Evolutionary conservation across 2,888 invertebrate genomes (phyloP).

Genomic region (Eristalis pertinax): DNA sequence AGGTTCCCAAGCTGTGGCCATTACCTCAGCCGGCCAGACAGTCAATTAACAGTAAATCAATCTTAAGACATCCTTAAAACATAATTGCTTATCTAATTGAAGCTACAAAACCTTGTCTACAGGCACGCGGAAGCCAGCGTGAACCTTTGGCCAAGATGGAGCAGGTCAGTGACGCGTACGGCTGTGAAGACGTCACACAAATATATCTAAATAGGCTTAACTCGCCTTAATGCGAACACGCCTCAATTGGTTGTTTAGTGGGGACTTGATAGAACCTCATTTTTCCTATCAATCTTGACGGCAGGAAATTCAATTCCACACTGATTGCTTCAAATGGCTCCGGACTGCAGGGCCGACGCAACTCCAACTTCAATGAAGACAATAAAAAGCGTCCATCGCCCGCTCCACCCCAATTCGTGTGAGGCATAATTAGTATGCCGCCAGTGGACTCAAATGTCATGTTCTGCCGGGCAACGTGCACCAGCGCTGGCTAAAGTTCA

Average conservation of each 20-base stretch:
- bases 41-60: too few relatives aligned
- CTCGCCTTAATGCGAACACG: not conserved
- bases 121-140: not conserved
- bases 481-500: conserved; percentile 36
- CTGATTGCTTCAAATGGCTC: conserved; percentile 51
- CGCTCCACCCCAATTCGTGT: conserved; percentile 56
- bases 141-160: not conserved
- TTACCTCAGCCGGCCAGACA: too few relatives aligned
- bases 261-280: conserved; percentile 10
- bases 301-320: conserved; percentile 58
- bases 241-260: not conserved
- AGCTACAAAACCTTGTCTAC: not conserved
- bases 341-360: conserved; percentile 3
- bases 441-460: conserved; percentile 57
- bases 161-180: not conserved
- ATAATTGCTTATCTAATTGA: too few relatives aligned
- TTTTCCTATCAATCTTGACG: conserved; percentile 26
- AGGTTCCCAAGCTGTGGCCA: too few relatives aligned
- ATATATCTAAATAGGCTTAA: not conserved
- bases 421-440: conserved; percentile 70
- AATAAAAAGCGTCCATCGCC: not conserved
- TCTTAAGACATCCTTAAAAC: too few relatives aligned
- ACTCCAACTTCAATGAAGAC: not conserved
- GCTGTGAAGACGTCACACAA: not conserved
- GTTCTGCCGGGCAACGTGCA: conserved; percentile 31